Evolutionary conservation across 1,140 invertebrate genomes (phyloP), one percentile per base, ranked within the genome.

Genomic region (Penaeus japonicus): DNA sequence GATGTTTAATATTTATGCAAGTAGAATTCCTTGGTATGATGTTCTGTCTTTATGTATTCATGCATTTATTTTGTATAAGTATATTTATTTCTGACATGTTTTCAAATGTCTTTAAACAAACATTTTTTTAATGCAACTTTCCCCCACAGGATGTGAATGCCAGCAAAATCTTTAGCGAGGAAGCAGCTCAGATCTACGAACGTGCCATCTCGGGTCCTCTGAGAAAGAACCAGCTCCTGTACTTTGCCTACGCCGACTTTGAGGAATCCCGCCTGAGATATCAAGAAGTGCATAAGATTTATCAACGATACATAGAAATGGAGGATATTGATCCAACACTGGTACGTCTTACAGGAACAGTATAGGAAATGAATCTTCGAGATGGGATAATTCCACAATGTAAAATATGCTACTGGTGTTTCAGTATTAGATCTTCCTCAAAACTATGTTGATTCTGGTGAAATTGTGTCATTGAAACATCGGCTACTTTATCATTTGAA

Each of bases 191-290:
- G 32, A 97, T 99, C 91, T 98, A 98, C 92, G 98, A 99, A 92
- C 93, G 98, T 78, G 97, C 97, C 0, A 97, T 97, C 1, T 94
- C 93, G 20, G 95, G 96, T 0, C 94, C 98, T 2, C 94, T 99
- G 70, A 97, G 96, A 62, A 96, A 96, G 91, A 99, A 97, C 92
- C 97, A 98, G 93, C 93, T 99, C 24, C 92, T 99, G 7, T 98
- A 99, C 92, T 99, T 99, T 93, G 98, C 98, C 0, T 99, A 99
- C 92, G 98, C 98, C 1, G 99, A 99, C 93, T 99, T 99, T 92
- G 98, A 99, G 93, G 99, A 99, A 94, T 96, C 98, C 47, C 93
- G 98, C 75, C 95, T 99, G 91, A 98, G 98, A 92, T 98, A 98
- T 92, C 98, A 99, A 89, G 99, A 99, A 94, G 98, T 99, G 0